Conservation (phyloP, 2,113 vertebrate species). For the Amazona guildingii region DNA sequence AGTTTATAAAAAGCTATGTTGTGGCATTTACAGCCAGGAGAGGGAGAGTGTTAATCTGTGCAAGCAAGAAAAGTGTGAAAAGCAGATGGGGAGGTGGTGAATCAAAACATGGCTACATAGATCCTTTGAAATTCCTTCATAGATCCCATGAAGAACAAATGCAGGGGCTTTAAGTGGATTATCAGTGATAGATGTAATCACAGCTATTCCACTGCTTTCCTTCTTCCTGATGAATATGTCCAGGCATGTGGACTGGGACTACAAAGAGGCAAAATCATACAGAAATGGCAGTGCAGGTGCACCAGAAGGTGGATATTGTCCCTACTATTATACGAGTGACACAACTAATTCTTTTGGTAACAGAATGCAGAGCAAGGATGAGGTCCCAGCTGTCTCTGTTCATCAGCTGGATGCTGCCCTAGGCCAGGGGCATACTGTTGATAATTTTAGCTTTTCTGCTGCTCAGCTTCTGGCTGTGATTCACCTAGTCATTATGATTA, state of each 20-base stretch:
- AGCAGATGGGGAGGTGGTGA: not conserved
- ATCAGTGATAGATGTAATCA: not conserved
- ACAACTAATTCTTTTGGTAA: not conserved
- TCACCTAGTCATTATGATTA: conserved; percentile 48
- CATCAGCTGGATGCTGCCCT: conserved; percentile 45
- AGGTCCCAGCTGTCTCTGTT: conserved; percentile 40
- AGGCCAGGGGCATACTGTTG: conserved; percentile 30
- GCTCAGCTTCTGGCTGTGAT: conserved; percentile 28
- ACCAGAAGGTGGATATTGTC: not conserved
- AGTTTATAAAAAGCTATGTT: conserved; percentile 44
- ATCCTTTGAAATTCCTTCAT: conserved; percentile 13
- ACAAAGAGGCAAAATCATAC: not conserved
- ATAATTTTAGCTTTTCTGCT: conserved; percentile 60
- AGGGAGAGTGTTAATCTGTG: not conserved
- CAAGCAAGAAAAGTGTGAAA: conserved; percentile 8
- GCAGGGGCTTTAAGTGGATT: not conserved
- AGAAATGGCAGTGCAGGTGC: not conserved
- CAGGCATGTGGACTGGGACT: not conserved
- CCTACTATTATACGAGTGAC: not conserved
- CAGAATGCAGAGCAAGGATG: conserved; percentile 7
- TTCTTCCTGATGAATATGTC: not conserved
- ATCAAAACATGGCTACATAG: not conserved
- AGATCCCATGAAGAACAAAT: not conserved
- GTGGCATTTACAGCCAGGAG: not conserved
- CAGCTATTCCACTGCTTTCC: not conserved